Evolutionary conservation across 1,140 invertebrate species (phyloP), one percentile per base, ranked within the genome.

Genomic region (Cydia pomonella): DNA sequence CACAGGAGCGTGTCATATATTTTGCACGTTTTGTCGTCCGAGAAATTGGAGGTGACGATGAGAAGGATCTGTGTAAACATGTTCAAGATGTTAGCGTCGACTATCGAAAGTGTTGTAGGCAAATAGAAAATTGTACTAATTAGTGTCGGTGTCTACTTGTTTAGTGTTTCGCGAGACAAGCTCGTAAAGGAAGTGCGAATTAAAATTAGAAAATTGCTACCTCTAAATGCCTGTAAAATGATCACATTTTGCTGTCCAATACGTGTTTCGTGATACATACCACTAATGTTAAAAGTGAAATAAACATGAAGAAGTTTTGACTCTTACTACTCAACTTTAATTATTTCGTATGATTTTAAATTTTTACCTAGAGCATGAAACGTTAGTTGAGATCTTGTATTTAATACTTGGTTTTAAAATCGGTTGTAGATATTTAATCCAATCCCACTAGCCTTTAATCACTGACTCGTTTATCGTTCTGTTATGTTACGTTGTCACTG

Each of bases 201-300:
- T 69, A 69, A 76, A 81, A 72, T 77, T 75, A 79, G 76, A 79
- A 79, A 88, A 90, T 83, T 84, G 84, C 89, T 91, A 91, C 87
- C 89, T 91, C 89, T 86, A 76, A 85, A 89, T 91, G 89, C 86
- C 89, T 91, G 82, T 47, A 86, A 87, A 77, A 82, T 87, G 82
- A 85, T 86, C 79, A 82, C 82, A 82, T 77, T 85, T 76, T 82
- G 80, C 81, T 87, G 84, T 89, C 83, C 80, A 86, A 86, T 86
- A 84, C 77, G 84, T 87, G 84, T 90, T 86, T 84, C 79, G 77
- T 86, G 81, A 44, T 50, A 72, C 73, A 85, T 87, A 59, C 53
- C 53, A 59, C 9, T 59, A 87, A 86, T 89, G 79, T 80, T 79
- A 80, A 80, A 87, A 87, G 80, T 85, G 77, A 84, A 88, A 88